Evolutionary conservation across 2,888 invertebrate genomes (phyloP).

Genomic region (Tenthredo distinguenda): DNA sequence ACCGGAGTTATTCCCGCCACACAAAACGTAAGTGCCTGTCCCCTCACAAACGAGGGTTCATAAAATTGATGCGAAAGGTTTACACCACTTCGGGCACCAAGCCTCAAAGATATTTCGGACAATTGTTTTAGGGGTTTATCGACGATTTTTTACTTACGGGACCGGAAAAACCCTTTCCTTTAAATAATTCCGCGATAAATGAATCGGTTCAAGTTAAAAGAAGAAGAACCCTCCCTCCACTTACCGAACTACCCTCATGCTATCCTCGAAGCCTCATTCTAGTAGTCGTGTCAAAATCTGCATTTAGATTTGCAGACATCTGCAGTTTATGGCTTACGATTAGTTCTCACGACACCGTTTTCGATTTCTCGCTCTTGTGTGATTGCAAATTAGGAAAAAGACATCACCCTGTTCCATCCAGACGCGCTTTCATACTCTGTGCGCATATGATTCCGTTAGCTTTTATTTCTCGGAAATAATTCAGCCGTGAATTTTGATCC

Average conservation of each 20-base stretch:
- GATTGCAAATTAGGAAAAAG: neutral
- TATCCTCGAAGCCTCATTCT: neutral
- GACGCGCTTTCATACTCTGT: neutral
- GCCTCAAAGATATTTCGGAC: conserved; percentile 3
- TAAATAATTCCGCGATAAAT: neutral
- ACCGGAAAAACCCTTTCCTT: neutral
- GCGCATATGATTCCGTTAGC: neutral
- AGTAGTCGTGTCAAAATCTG: neutral
- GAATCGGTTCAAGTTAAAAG: neutral
- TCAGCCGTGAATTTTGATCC: neutral
- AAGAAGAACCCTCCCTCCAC: neutral
- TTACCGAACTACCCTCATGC: neutral
- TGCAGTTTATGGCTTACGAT: neutral
- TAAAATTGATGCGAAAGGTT: conserved; percentile 22
- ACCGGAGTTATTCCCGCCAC: neutral
- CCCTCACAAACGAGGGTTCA: conserved; percentile 15
- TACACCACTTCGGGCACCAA: neutral
- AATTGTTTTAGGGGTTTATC: neutral
- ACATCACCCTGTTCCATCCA: neutral
- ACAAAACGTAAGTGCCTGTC: conserved; percentile 22
- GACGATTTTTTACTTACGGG: neutral
- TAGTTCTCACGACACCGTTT: neutral
- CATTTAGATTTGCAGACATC: conserved; percentile 19
- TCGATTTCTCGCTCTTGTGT: neutral
- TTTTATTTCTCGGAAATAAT: neutral